phyloP scores from a whole-genome alignment of 1,140 invertebrate genomes.

The Trichonephila clavata region DNA sequence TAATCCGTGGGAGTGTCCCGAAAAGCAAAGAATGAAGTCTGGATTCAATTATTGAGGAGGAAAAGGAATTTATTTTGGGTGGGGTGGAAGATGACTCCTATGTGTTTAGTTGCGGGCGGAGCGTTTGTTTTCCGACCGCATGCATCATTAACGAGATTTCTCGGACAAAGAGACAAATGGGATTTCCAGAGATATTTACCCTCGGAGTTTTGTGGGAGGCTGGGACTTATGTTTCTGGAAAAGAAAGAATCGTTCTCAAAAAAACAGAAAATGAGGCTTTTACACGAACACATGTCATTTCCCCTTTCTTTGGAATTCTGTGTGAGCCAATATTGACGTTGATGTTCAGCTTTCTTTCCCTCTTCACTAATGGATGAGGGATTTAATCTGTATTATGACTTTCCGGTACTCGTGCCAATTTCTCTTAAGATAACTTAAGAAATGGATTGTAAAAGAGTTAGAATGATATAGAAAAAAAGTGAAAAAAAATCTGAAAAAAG shows the following conservation, averaged over 20 bases:
- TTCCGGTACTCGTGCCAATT: no score
- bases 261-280: not conserved
- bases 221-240: no score
- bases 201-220: no score
- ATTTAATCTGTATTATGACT: no score
- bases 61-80: not conserved
- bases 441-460: no score
- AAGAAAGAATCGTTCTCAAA: no score
- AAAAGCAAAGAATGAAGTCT: not conserved
- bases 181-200: not conserved
- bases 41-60: not conserved
- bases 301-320: not conserved
- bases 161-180: not conserved
- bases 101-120: not conserved
- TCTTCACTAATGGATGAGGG: no score
- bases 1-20: not conserved
- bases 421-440: no score
- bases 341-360: no score
- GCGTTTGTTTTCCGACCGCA: not conserved
- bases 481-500: no score
- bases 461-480: no score
- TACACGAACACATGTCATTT: not conserved
- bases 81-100: not conserved
- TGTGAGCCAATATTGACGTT: not conserved
- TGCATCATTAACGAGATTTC: not conserved